phyloP scores from a whole-genome alignment of 1,140 invertebrate genomes.

The Colletes gigas region DNA sequence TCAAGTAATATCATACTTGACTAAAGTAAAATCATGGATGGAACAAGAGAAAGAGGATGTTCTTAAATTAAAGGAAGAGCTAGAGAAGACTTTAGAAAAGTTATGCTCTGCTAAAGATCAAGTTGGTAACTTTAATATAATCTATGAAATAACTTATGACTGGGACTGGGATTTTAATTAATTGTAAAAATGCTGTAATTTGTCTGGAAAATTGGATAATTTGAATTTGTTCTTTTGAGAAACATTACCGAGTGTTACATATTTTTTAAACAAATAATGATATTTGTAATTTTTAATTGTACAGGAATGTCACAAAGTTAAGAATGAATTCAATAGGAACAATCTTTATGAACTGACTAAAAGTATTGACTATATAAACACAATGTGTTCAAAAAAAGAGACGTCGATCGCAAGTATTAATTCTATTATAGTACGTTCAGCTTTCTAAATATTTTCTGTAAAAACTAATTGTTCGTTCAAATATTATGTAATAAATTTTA shows the following conservation, averaged over 20 bases:
- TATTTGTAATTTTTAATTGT: slow-evolving; percentile 10
- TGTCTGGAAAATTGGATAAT: too few species aligned
- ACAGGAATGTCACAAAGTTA: slow-evolving; percentile 15
- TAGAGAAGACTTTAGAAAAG: slow-evolving; percentile 56
- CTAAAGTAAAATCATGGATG: slow-evolving; percentile 60
- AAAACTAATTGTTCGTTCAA: not conserved
- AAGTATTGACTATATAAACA: slow-evolving; percentile 61
- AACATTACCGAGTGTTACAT: not conserved
- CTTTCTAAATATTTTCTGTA: slow-evolving; percentile 7
- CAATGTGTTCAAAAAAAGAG: slow-evolving; percentile 65
- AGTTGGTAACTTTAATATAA: slow-evolving; percentile 23
- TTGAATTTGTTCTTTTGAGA: too few species aligned
- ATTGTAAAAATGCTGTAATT: not conserved
- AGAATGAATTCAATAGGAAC: slow-evolving; percentile 21
- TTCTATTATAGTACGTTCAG: slow-evolving; percentile 51
- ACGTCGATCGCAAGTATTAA: slow-evolving; percentile 54
- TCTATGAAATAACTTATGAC: slow-evolving; percentile 6
- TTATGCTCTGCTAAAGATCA: slow-evolving; percentile 45
- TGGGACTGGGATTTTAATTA: too few species aligned
- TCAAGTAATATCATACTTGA: slow-evolving; percentile 60
- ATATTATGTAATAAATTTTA: not conserved
- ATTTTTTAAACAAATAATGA: not conserved
- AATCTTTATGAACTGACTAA: slow-evolving; percentile 57
- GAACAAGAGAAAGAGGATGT: slow-evolving; percentile 65
- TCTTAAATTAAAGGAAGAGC: slow-evolving; percentile 60